Percentiles rank a stretch among this genome's conserved stretches.
phyloP scores from a whole-genome alignment of 2,888 invertebrate species.

The Herminia tarsipennalis region DNA sequence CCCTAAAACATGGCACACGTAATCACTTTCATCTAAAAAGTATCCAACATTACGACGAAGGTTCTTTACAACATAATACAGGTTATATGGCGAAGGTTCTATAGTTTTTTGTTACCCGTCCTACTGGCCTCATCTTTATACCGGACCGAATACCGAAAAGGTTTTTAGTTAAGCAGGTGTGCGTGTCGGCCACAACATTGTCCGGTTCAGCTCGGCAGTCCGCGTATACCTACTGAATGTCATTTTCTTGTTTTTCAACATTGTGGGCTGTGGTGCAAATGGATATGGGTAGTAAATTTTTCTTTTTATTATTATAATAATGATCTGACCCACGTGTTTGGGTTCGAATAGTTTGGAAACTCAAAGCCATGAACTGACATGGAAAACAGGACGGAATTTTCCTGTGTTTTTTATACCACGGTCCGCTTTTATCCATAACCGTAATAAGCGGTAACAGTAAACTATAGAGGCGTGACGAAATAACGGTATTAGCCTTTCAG shows the following conservation, averaged over 20 bases:
- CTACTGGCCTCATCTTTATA: constrained; percentile 29
- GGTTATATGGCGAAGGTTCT: constrained; percentile 16
- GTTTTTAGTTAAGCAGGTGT: constrained; percentile 47
- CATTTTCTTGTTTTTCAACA: constrained; percentile 46
- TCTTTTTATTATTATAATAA: too few species aligned
- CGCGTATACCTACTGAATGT: constrained; percentile 35
- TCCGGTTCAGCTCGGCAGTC: constrained; percentile 38
- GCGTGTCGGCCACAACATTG: constrained; percentile 42
- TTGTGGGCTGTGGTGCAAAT: constrained; percentile 20
- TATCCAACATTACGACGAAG: constrained; percentile 14
- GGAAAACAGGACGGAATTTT: too few species aligned
- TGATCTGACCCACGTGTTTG: too few species aligned
- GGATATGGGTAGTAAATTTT: background rate
- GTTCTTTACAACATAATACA: constrained; percentile 24
- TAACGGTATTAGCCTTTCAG: too few species aligned
- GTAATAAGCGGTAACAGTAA: too few species aligned
- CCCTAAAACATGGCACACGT: background rate
- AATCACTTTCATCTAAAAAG: constrained; percentile 3
- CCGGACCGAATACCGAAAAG: constrained; percentile 42
- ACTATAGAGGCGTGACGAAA: too few species aligned
- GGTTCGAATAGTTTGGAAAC: too few species aligned
- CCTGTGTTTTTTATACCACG: too few species aligned
- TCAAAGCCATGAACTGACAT: too few species aligned
- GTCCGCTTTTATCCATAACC: too few species aligned
- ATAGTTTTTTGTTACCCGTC: constrained; percentile 33